These are phyloP conservation scores for Panulirus ornatus DNA, from an alignment of 1,140 invertebrate genomes.

Conservation along the genomic window DNA sequence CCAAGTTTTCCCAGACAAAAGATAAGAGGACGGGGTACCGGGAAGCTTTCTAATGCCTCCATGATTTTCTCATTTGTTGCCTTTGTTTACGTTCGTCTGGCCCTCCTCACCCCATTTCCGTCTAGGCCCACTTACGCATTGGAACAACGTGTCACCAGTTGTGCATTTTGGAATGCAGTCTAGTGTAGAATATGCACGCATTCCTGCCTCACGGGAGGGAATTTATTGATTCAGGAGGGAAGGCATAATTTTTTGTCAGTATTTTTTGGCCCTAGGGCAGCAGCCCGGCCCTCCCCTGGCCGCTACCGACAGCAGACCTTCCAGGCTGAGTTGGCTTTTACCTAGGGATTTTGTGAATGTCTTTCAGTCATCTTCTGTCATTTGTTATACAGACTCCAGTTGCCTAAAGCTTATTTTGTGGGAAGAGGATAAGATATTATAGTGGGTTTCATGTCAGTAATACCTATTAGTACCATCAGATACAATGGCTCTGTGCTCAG, in stretches of 20 bases:
- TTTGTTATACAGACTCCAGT: no score
- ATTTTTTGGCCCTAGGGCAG: constrained; percentile 64
- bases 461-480: no score
- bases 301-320: neutral
- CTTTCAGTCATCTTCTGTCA: no score
- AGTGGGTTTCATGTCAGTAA: no score
- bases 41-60: constrained; percentile 64
- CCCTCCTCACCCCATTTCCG: neutral
- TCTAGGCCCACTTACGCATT: neutral
- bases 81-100: constrained; percentile 60
- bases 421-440: no score
- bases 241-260: constrained; percentile 66
- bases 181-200: neutral
- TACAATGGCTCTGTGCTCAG: no score
- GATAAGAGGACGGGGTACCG: constrained; percentile 59
- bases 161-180: neutral
- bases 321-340: neutral
- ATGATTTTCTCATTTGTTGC: constrained; percentile 63
- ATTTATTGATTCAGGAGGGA: constrained; percentile 70
- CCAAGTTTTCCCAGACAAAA: constrained; percentile 55
- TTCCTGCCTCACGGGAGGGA: constrained; percentile 31
- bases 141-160: constrained; percentile 2
- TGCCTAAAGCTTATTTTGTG: no score
- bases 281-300: constrained; percentile 10
- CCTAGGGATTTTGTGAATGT: no score